Evolutionary conservation across 2,113 vertebrate species (phyloP), one percentile per base, ranked within the genome.

Genomic region (Ramphastos sulfuratus): DNA sequence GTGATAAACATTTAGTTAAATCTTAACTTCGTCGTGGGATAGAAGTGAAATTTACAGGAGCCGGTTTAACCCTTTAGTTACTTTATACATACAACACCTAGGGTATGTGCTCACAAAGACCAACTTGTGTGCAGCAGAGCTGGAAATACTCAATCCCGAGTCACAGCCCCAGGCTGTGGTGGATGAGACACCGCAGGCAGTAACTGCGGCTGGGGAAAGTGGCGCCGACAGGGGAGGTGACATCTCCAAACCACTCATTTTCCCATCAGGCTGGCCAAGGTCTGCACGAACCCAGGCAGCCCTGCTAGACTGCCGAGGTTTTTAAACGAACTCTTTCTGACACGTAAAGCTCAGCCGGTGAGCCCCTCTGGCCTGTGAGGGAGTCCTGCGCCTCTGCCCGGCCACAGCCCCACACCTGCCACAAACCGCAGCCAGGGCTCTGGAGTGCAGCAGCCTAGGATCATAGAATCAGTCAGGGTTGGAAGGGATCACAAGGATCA

Each of bases 251-350:
- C 21, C 31, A 2, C 21, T 5, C 35, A 10, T 27, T 28, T 7
- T 4, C 8, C 1, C 2, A 4, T 4, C 64, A 20, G 7, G 27
- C 50, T 1, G 58, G 23, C 5, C 10, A 6, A 4, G 12, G 3
- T 0, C 58, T 1, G 28, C 46, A 9, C 4, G 2, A 10, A 3
- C 0, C 13, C 20, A 2, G 4, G 6, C 1, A 4, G 12, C 1
- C 27, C 2, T 4, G 19, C 44, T 6, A 4, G 37, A 0, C 50
- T 2, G 9, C 12, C 1, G 2, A 9, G 5, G 1, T 19, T 25
- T 11, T 4, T 6, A 17, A 48, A 14, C 35, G 0, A 3, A 4
- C 17, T 2, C 56, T 4, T 18, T 5, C 18, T 9, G 17, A 3
- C 70, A 4, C 8, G 21, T n/a, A 39, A 24, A 5, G 24, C 14